Conservation (phyloP, 2,888 invertebrate genomes). For the Malthinus flaveolus region DNA sequence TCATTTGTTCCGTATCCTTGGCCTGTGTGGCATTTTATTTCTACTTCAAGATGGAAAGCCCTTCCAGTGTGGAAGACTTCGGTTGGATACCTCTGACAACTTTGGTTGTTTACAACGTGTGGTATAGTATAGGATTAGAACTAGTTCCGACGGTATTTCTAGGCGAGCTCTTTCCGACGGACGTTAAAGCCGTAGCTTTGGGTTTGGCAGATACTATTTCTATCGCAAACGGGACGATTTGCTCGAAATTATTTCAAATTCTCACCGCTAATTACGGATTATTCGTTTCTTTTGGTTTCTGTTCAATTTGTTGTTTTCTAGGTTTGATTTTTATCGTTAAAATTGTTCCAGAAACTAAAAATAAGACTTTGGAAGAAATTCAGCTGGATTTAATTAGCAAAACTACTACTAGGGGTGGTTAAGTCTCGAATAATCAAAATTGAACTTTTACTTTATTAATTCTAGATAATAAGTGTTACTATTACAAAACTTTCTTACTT, state of each 20-base stretch:
- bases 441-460: too few relatives aligned
- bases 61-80: slow-evolving; percentile 45
- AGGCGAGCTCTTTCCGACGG: slow-evolving; percentile 60
- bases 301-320: slow-evolving; percentile 61
- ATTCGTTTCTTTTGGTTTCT: slow-evolving; percentile 67
- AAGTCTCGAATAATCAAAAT: too few relatives aligned
- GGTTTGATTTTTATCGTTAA: slow-evolving; percentile 64
- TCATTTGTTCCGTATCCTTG: slow-evolving; percentile 53
- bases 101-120: slow-evolving; percentile 56
- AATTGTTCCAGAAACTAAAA: slow-evolving; percentile 69
- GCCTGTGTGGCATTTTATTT: slow-evolving; percentile 54
- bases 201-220: slow-evolving; percentile 60
- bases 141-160: slow-evolving; percentile 58
- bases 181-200: slow-evolving; percentile 60
- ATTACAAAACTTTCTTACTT: neutral
- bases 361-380: slow-evolving; percentile 69
- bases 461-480: too few relatives aligned
- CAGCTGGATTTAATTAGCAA: slow-evolving; percentile 54
- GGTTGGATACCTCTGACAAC: slow-evolving; percentile 57
- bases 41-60: slow-evolving; percentile 50
- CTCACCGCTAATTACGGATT: slow-evolving; percentile 62
- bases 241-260: slow-evolving; percentile 55
- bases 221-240: slow-evolving; percentile 55
- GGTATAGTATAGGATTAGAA: slow-evolving; percentile 58
- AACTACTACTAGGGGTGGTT: neutral